A percentile compares a stretch with the other conserved stretches of the same genome.
Conservation (phyloP, 1,140 invertebrate species). For the Plectus sambesii region DNA sequence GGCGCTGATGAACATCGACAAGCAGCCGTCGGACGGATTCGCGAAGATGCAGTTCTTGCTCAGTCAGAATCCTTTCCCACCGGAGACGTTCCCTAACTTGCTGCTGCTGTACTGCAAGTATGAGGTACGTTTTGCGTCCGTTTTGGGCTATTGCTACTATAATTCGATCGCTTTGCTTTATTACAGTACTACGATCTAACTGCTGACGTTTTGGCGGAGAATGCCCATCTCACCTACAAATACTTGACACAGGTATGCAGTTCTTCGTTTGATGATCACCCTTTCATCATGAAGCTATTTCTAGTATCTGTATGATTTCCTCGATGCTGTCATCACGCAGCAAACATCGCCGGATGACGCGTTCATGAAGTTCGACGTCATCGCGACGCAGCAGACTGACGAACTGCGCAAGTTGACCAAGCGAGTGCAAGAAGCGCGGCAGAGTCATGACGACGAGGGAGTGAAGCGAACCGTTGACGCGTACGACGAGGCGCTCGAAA, state of each 20-base stretch:
- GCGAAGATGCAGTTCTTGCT: constrained; percentile 92
- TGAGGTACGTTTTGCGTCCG: constrained; percentile 52
- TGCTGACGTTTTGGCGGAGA: constrained; percentile 93
- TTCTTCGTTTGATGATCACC: constrained; percentile 8
- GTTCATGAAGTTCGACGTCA: constrained; percentile 88
- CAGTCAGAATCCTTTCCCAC: constrained; percentile 87
- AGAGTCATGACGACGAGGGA: constrained; percentile 72
- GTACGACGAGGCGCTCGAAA: constrained; percentile 79
- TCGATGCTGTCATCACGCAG: constrained; percentile 87
- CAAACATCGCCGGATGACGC: constrained; percentile 94
- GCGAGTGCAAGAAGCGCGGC: constrained; percentile 72
- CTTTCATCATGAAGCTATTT: constrained; percentile 35
- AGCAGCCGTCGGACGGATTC: constrained; percentile 78
- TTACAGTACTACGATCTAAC: constrained; percentile 80
- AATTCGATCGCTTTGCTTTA: constrained; percentile 9
- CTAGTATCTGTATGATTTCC: constrained; percentile 59
- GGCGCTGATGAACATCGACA: constrained; percentile 84
- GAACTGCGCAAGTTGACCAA: constrained; percentile 79
- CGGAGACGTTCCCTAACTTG: constrained; percentile 93
- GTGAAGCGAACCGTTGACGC: constrained; percentile 79
- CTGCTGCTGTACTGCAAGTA: constrained; percentile 86
- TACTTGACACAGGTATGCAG: constrained; percentile 70
- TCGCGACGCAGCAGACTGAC: constrained; percentile 80
- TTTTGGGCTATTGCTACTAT: background rate
- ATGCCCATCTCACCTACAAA: constrained; percentile 90